Evolutionary conservation across 2,113 vertebrate species (phyloP).

Genomic region (Vidua chalybeata): DNA sequence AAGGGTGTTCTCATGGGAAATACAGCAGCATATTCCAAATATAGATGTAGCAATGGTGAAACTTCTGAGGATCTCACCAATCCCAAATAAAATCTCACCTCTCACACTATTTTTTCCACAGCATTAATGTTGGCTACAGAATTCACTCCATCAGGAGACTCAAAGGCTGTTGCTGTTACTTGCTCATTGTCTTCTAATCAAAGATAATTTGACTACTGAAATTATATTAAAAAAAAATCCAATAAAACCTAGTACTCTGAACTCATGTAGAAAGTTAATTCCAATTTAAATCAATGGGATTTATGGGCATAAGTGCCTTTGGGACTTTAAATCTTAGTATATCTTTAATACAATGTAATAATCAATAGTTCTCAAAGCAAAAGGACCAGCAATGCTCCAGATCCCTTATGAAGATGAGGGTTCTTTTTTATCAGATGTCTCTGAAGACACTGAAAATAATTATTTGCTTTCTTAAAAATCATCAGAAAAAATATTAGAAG

Average conservation of each 20-base stretch:
- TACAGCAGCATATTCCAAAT: neutral
- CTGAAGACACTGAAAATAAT: neutral
- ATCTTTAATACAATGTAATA: conserved; percentile 10
- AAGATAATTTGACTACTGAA: neutral
- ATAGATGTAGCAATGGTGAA: neutral
- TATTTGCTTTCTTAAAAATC: neutral
- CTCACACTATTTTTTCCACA: neutral
- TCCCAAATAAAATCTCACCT: neutral
- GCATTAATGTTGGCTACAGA: neutral
- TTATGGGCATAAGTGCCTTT: neutral
- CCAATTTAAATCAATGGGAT: conserved; percentile 4
- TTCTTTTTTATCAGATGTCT: neutral
- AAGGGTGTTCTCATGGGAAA: neutral
- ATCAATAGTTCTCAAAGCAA: neutral
- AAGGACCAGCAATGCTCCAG: neutral
- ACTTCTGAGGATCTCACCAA: neutral
- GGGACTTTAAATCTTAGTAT: neutral
- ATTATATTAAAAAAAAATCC: neutral
- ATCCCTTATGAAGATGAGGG: neutral
- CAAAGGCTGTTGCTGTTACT: neutral
- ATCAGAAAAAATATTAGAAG: neutral
- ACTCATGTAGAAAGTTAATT: conserved; percentile 4
- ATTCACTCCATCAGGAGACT: neutral
- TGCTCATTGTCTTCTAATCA: neutral
- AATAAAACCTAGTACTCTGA: neutral